Base-by-base conservation (phyloP, 1,140 invertebrate species). In the Drosophila bifasciata region DNA sequence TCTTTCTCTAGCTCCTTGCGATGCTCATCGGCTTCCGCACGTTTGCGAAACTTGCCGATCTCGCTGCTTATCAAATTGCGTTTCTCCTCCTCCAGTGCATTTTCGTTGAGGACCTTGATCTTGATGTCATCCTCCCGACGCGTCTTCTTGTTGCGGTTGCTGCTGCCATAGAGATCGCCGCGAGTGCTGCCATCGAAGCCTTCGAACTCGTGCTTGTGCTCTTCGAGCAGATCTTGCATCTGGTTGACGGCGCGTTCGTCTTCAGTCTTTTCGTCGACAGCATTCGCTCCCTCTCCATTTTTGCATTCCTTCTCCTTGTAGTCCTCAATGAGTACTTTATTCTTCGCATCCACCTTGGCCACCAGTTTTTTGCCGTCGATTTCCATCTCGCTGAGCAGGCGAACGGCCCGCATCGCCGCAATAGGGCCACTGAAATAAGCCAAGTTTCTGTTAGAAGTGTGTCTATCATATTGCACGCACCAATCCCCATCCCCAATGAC, bases 321-420 rank as follows among this genome's bases (percentile, higher is more conserved):
- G 69, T 98, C 96, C 92, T 99, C 97, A 70, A 99, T 93, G 48
- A 98, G 94, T 51, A 96, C 95, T 93, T 98, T 97, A 70, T 98
- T 98, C 94, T 99, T 99, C 36, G 97, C 97, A 93, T 99, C 98
- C n/a, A 99, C 98, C 93, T 98, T 98, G 0, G 98, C 98, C 25
- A 99, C 96, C 63, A 99, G 92, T 90, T 96, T 96, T 92, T 98
- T 99, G 40, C 97, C 98, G 44, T 96, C 97, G 68, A 99, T 95
- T 92, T 97, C 95, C 92, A 97, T 95, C 78, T 99, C 98, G 92
- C 99, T 98, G 7, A 99, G 93, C 58, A 99, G 92, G 53, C 98
- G 93, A 57, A 99, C 97, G 76, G 98, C 98, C 76, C 98, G 93
- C 55, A 99, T 93, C 21, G 98, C 99, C 1, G 98, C 97, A 93